phyloP scores from a whole-genome alignment of 2,797 vertebrate species.

The Valencia hispanica region DNA sequence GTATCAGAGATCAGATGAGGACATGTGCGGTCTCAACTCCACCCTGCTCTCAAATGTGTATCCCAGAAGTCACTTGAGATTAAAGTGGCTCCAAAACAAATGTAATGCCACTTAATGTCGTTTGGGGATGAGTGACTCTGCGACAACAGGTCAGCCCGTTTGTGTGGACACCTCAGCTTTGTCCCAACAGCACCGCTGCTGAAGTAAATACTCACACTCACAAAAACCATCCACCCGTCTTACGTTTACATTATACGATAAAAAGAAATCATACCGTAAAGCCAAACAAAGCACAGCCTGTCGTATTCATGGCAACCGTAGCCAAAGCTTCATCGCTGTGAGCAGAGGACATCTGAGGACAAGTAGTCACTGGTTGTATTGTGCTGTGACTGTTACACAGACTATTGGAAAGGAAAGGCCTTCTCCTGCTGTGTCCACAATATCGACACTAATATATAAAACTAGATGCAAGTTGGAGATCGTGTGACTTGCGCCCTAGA shows the following conservation, averaged over 20 bases:
- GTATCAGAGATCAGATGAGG: not conserved
- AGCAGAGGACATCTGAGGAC: slow-evolving; percentile 25
- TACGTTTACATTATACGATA: not conserved
- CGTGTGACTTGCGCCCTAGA: slow-evolving; percentile 12
- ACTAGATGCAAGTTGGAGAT: slow-evolving; percentile 2
- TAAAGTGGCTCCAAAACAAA: not conserved
- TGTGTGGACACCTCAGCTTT: not conserved
- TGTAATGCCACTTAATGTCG: not conserved
- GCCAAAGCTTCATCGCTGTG: not conserved
- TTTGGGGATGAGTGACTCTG: not conserved
- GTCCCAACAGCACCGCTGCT: not conserved
- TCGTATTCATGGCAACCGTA: not conserved
- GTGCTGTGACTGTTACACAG: not conserved
- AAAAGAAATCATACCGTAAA: not conserved
- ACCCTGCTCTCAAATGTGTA: not conserved
- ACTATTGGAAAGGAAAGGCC: slow-evolving; percentile 9
- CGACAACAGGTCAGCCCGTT: not conserved
- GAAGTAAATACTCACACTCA: not conserved
- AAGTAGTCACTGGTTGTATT: slow-evolving; percentile 18
- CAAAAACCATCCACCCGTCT: not conserved
- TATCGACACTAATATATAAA: slow-evolving; percentile 22
- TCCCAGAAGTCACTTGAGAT: not conserved
- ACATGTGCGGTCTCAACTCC: not conserved
- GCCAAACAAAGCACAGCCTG: not conserved
- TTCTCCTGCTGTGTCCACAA: slow-evolving; percentile 13